Evolutionary conservation across 2,113 vertebrate genomes (phyloP), one percentile per base, ranked within the genome.

Genomic region (Corvus moneduloides): DNA sequence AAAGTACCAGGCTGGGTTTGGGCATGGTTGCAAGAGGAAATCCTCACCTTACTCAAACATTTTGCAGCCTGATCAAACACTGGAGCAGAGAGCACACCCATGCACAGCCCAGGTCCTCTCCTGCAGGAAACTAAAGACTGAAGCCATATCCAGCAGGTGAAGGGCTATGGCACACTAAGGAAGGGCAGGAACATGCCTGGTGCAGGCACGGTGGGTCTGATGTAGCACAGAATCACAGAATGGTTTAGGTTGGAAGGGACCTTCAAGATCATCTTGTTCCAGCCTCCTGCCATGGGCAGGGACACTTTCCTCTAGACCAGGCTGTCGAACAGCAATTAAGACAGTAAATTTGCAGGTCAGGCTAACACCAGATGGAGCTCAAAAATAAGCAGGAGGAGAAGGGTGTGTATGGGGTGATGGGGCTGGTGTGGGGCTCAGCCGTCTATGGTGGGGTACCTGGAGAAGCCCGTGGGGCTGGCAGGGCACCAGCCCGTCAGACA

Each of bases 301-400:
- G 24, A 39, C 24, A 33, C 33, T 20, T 54, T 13, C 28, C 54
- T 15, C 46, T 22, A 17, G 27, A 33, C 4, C 32, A 77, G 56
- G 43, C 73, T 37, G 56, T 51, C 22, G 28, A 56, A 63, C 1
- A 33, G 22, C 49, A 37, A 9, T 19, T 7, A 4, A 33, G 5
- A 26, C 21, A 32, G 15, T 5, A 15, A 49, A 72, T 11, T 7
- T 37, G 5, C 35, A 39, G 64, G 32, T 32, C 32, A 37, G 83
- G 43, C 37, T 94, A 74, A 92, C 95, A 91, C 56, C 87, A 97
- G 96, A 89, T 95, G 94, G 94, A 88, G 95, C 91, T 92, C 43
- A 91, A 52, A 66, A 73, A 10, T 16, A 43, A 93, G 35, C 17
- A 39, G 78, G 68, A 84, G 33, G 37, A 28, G 32, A 30, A 27